These are phyloP conservation scores for Sebastes hubbsi DNA, from an alignment of 2,797 vertebrate species.

Conservation along the genomic window DNA sequence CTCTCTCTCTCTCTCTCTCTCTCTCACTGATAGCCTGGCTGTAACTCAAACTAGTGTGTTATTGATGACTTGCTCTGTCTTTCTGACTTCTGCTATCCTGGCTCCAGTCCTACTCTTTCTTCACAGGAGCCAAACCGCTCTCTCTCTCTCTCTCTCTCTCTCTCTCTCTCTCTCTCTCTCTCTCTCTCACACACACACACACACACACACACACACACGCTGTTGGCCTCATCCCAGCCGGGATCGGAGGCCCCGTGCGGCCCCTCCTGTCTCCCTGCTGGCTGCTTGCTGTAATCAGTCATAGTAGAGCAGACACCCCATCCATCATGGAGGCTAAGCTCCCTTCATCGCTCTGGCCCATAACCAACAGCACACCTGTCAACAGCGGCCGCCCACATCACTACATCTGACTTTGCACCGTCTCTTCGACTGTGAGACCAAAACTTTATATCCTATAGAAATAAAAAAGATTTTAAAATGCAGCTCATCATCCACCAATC, in stretches of 20 bases:
- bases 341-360: conserved; percentile 61
- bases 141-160: neutral
- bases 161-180: neutral
- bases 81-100: conserved; percentile 60
- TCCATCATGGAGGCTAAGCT: conserved; percentile 70
- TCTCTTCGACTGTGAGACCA: conserved; percentile 35
- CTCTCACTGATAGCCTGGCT: conserved; percentile 12
- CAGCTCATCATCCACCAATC: neutral
- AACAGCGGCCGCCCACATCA: conserved; percentile 30
- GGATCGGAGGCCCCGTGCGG: conserved; percentile 30
- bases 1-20: neutral
- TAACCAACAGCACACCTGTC: conserved; percentile 58
- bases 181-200: too few relatives aligned
- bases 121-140: conserved; percentile 7
- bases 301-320: conserved; percentile 61
- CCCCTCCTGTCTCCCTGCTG: conserved; percentile 51
- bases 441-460: conserved; percentile 37
- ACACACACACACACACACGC: neutral
- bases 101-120: conserved; percentile 33
- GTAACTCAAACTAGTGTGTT: conserved; percentile 57
- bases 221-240: conserved; percentile 47
- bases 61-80: conserved; percentile 66
- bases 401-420: conserved; percentile 57
- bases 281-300: conserved; percentile 74
- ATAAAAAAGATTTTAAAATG: neutral